phyloP scores from a whole-genome alignment of 1,140 invertebrate species.

The Lordiphosa clarofinis region DNA sequence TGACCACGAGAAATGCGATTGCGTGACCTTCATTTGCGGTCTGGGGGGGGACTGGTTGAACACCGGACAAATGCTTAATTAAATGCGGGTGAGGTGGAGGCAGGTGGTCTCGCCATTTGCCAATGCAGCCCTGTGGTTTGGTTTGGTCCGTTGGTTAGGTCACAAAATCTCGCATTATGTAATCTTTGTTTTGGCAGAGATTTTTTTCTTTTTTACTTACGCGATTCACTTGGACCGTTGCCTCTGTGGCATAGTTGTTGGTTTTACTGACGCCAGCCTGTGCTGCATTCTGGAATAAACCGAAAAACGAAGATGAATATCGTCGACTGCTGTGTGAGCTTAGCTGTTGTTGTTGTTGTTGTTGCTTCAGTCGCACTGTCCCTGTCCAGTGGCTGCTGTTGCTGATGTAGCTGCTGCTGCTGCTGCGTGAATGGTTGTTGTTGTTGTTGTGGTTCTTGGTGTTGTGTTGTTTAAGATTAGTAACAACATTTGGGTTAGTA shows the following conservation, averaged over 20 bases:
- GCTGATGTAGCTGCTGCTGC: slow-evolving; percentile 20
- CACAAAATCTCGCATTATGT: slow-evolving; percentile 53
- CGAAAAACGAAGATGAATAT: slow-evolving; percentile 79
- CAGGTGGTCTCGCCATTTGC: not conserved
- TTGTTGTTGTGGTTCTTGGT: slow-evolving; percentile 28
- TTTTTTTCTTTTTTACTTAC: slow-evolving; percentile 32
- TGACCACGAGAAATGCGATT: slow-evolving; percentile 36
- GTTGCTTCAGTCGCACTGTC: slow-evolving; percentile 4
- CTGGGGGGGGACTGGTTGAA: not conserved
- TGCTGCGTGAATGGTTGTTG: not conserved
- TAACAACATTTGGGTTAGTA: slow-evolving; percentile 47
- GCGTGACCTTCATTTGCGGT: slow-evolving; percentile 34
- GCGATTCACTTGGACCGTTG: slow-evolving; percentile 75
- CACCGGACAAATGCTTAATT: too few relatives aligned
- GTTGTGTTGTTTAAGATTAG: slow-evolving; percentile 23
- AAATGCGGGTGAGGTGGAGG: too few relatives aligned
- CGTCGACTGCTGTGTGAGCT: slow-evolving; percentile 39
- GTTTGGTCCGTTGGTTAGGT: slow-evolving; percentile 21
- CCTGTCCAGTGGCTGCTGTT: slow-evolving; percentile 26
- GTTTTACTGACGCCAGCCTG: slow-evolving; percentile 64
- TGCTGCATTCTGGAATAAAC: slow-evolving; percentile 79
- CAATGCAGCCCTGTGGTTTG: slow-evolving; percentile 66
- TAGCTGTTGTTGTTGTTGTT: slow-evolving; percentile 26
- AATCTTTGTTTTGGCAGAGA: slow-evolving; percentile 30
- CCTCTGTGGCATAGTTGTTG: slow-evolving; percentile 79